Base-by-base conservation (phyloP, 2,888 invertebrate species). In the Oasisia sp. region DNA sequence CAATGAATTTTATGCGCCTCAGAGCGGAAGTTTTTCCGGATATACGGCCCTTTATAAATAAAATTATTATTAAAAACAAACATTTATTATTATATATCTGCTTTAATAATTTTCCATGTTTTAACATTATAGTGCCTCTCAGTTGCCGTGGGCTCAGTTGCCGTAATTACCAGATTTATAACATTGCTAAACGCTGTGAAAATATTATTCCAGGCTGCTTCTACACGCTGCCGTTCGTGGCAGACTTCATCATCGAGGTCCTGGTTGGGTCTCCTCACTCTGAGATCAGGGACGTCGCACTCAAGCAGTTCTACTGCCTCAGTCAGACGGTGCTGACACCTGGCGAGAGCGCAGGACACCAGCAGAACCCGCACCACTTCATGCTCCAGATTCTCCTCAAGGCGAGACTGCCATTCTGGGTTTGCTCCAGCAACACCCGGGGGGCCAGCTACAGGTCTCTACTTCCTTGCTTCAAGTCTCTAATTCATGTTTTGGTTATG, bases 341-440 rank as follows among this genome's bases (percentile, higher is more conserved):
- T n/a, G 74, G 91, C 27, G 94, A 94, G 91, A 56, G 89, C 74
- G 27, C 45, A 9, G 92, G 92, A 32, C 92, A 94, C 92, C 94
- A 92, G 92, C 95, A 94, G 93, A 95, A 94, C 32, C 95, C 96
- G 0, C 95, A 95, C 89, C 95, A 96, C 92, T 96, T 96, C 94
- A 94, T 96, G 56, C 94, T 96, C 45, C 95, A 94, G 45, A 95
- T 96, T n/a, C 94, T 97, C 91, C 95, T 96, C 32, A 96, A 96
- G 94, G 96, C 96, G 91, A 96, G 96, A 14, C 96, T 97, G 58
- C 97, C 97, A 3, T 95, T 97, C 93, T 97, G 97, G 97, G 96
- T 97, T 56, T 95, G 96, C 8, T 96, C 96, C 12, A 95, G 96
- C 92, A 95, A 95, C 90, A 95, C 96, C 32, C 94, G 97, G 19